A percentile compares a stretch with the other conserved stretches of the same genome.
phyloP scores from a whole-genome alignment of 2,888 invertebrate species.

The Mesodorylaimus sp. region DNA sequence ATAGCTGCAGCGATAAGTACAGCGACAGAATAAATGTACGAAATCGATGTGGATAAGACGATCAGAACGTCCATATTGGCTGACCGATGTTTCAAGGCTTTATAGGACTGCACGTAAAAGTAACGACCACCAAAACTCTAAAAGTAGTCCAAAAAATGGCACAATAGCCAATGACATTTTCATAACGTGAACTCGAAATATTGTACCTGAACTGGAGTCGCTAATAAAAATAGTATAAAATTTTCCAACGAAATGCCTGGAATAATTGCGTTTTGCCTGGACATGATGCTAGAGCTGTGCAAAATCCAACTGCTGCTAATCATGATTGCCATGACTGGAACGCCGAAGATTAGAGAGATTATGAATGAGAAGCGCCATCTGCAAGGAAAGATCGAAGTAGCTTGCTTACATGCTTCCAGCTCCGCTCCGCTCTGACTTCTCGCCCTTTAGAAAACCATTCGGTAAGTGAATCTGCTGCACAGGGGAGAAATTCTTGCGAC shows the following conservation, averaged over 20 bases:
- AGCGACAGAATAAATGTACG: conserved; percentile 71
- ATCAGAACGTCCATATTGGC: conserved; percentile 99
- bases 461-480: no score
- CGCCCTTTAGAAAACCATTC: no score
- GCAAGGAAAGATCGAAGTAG: no score
- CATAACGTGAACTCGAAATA: neutral
- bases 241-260: conserved; percentile 87
- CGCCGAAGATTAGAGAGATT: conserved; percentile 74
- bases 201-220: conserved; percentile 88
- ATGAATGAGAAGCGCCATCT: conserved; percentile 79
- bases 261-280: conserved; percentile 39
- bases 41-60: conserved; percentile 87
- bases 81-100: conserved; percentile 67
- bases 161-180: neutral
- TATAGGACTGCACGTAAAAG: conserved; percentile 84
- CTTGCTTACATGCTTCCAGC: no score
- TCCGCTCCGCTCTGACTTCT: no score
- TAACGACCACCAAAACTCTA: conserved; percentile 83
- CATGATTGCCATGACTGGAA: conserved; percentile 91
- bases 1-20: conserved; percentile 59
- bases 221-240: conserved; percentile 68
- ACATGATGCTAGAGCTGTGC: conserved; percentile 22
- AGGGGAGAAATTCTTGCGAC: no score
- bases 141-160: conserved; percentile 22
- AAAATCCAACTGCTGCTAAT: conserved; percentile 48